Evolutionary conservation across 2,113 vertebrate species (phyloP).

Genomic region (Nannospalax galili): DNA sequence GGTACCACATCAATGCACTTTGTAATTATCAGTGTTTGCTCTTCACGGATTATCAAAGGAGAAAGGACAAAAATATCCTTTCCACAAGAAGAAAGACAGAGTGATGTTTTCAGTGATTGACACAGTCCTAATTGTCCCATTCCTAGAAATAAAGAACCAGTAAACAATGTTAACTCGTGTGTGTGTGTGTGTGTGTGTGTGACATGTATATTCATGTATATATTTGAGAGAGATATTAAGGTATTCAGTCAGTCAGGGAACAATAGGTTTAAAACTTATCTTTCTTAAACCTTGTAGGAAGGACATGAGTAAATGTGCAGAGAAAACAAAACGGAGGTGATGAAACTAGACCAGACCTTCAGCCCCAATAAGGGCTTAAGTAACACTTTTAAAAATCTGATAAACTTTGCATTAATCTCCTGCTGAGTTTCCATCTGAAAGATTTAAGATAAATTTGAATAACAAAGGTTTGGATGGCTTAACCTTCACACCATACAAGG

Average conservation of each 20-base stretch:
- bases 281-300: constrained; percentile 48
- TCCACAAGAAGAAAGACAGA: background rate
- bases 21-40: constrained; percentile 48
- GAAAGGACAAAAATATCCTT: constrained; percentile 32
- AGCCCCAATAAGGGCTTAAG: background rate
- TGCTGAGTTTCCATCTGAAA: constrained; percentile 33
- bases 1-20: constrained; percentile 41
- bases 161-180: constrained; percentile 49
- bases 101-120: constrained; percentile 46
- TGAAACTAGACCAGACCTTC: background rate
- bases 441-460: background rate
- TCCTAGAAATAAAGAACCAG: constrained; percentile 60
- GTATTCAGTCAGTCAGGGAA: constrained; percentile 48
- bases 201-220: constrained; percentile 54
- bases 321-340: background rate
- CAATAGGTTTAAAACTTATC: constrained; percentile 56
- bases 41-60: constrained; percentile 59
- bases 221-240: constrained; percentile 39
- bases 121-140: constrained; percentile 4
- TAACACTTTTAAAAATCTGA: background rate
- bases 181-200: background rate
- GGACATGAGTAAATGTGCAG: background rate
- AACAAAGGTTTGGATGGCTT: background rate
- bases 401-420: constrained; percentile 20
- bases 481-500: background rate